Conservation (phyloP, 2,888 invertebrate species). For the Calameuta filiformis region DNA sequence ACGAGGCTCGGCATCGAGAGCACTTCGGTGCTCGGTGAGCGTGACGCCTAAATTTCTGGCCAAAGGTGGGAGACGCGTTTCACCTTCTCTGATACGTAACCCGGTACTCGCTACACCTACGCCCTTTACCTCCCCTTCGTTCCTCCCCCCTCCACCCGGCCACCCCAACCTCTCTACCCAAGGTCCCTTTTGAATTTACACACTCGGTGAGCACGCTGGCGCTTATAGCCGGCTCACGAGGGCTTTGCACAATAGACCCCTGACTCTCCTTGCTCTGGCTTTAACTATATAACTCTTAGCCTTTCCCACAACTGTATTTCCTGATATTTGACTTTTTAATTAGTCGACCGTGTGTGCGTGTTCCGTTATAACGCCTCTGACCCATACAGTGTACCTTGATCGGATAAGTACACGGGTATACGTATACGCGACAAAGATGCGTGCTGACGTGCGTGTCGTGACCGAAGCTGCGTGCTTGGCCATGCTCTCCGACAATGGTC, state of each 20-base stretch:
- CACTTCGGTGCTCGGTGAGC: not conserved
- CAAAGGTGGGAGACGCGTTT: not conserved
- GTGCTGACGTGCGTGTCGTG: not conserved
- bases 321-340: conserved; percentile 51
- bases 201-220: not conserved
- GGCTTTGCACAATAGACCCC: not conserved
- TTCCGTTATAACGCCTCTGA: not conserved
- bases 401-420: not conserved
- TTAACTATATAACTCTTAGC: conserved; percentile 9
- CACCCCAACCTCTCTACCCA: conserved; percentile 11
- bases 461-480: not conserved
- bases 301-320: conserved; percentile 8
- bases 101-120: not conserved
- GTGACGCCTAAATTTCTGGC: not conserved
- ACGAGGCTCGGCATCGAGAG: not conserved
- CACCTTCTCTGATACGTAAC: not conserved
- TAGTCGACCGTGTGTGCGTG: conserved; percentile 26
- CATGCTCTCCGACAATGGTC: not conserved
- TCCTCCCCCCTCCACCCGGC: not conserved
- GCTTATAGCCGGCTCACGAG: not conserved
- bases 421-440: not conserved
- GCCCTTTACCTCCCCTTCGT: not conserved
- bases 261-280: not conserved
- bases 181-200: not conserved
- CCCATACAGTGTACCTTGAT: not conserved